A percentile compares a stretch with the other conserved stretches of the same genome.
Evolutionary conservation across 2,888 invertebrate genomes (phyloP).

Genomic region (Myopa testacea): DNA sequence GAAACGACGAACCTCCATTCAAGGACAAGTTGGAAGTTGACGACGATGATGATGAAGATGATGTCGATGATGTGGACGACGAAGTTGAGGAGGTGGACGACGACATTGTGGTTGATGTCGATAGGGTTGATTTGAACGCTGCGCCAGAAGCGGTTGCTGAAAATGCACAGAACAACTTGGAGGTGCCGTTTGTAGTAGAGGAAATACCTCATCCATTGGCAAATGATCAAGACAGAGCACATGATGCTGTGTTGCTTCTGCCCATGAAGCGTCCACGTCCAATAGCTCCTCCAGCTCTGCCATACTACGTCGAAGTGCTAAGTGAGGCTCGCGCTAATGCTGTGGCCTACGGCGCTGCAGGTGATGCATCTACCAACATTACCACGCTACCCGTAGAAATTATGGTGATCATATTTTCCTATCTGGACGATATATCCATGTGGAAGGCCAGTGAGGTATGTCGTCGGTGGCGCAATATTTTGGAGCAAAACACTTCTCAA

Average conservation of each 20-base stretch:
- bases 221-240: slow-evolving; percentile 50
- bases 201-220: slow-evolving; percentile 46
- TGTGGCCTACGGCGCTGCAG: slow-evolving; percentile 28
- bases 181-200: slow-evolving; percentile 31
- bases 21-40: slow-evolving; percentile 62
- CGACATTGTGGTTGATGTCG: slow-evolving; percentile 52
- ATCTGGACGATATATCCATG: slow-evolving; percentile 91
- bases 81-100: slow-evolving; percentile 47
- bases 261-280: slow-evolving; percentile 61
- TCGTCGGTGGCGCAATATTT: slow-evolving; percentile 83
- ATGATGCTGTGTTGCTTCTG: slow-evolving; percentile 46
- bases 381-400: slow-evolving; percentile 71
- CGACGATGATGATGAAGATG: slow-evolving; percentile 56
- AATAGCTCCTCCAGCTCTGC: slow-evolving; percentile 60
- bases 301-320: slow-evolving; percentile 62
- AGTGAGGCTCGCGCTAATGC: slow-evolving; percentile 59
- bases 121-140: slow-evolving; percentile 55
- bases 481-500: slow-evolving; percentile 81
- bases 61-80: slow-evolving; percentile 60
- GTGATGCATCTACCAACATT: slow-evolving; percentile 53
- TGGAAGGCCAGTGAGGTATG: slow-evolving; percentile 91
- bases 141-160: slow-evolving; percentile 43
- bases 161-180: slow-evolving; percentile 36
- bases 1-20: slow-evolving; percentile 87
- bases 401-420: slow-evolving; percentile 86